phyloP scores from a whole-genome alignment of 2,888 invertebrate genomes.

The Tenthredo notha region DNA sequence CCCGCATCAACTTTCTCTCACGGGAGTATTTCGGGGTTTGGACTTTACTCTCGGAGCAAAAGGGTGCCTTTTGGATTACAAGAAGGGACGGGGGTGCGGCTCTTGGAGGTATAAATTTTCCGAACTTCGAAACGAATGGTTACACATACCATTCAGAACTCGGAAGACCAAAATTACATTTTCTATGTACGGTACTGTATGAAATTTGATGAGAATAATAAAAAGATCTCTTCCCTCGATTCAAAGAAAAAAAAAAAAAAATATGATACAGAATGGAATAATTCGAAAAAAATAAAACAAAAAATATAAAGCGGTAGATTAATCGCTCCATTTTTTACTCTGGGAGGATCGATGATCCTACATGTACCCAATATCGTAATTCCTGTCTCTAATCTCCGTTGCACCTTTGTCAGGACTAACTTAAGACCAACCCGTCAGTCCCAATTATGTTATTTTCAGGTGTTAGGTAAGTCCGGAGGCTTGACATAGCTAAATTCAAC shows the following conservation, averaged over 20 bases:
- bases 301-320: background rate
- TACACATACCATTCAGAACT: conserved; percentile 2
- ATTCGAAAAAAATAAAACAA: background rate
- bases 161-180: conserved; percentile 15
- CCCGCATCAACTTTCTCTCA: background rate
- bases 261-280: background rate
- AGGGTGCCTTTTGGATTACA: background rate
- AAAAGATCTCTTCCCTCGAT: background rate
- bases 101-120: conserved; percentile 34
- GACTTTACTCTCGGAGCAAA: background rate
- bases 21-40: background rate
- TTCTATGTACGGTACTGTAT: background rate
- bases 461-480: background rate
- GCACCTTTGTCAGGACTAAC: background rate
- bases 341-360: background rate
- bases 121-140: conserved; percentile 27
- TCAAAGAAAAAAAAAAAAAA: background rate
- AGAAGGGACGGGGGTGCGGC: background rate
- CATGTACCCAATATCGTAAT: background rate
- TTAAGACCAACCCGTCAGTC: background rate
- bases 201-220: background rate
- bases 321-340: background rate
- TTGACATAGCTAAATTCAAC: background rate
- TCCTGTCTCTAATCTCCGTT: conserved; percentile 4
- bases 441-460: background rate